Base-by-base conservation (phyloP, 1,140 invertebrate species). In the Orussus abietinus region DNA sequence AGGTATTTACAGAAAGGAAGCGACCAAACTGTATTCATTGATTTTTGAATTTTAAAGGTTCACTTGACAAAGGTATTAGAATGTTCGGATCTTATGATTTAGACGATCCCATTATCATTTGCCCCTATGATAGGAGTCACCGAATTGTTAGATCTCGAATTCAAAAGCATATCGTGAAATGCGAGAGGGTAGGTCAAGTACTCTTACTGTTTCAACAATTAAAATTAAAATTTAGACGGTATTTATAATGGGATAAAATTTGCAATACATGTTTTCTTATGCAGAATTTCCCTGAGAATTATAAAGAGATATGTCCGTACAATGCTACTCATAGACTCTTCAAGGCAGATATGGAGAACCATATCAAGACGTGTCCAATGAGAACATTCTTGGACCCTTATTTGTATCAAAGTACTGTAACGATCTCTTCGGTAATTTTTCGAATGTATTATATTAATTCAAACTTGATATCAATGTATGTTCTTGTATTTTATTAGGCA, bases 141-240 rank as follows among this genome's bases (percentile, higher is more conserved):
- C 22, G 17, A 18, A 57, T 69, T n/a, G 28, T 50, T 5, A 43
- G 13, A 12, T 62, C 61, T 5, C 51, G 61, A 29, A 37, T 71
- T 12, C 62, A 64, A 34, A 54, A 35, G 14, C 68, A 72, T 30
- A 48, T 72, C 14, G 26, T 71, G 1, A 71, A 66, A 47, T 71
- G 69, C 32, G 56, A 69, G 49, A 67, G 64, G 45, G 69, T 72
- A 56, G 45, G 17, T 49, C 14, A 25, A 14, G 21, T 1, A 18
- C 7, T 25, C n/a, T 38, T 28, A 3, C 7, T 10, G 6, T 22
- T 13, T 35, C 10, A 28, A 15, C 18, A 36, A 13, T 30, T 29
- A 34, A 33, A 38, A 43, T 18, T 42, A 2, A 3, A 3, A 26
- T 21, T 17, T 35, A 25, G 4, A 37, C 36, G 5, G 7, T 28